Evolutionary conservation across 2,113 vertebrate species (phyloP).

Genomic region (Tonatia bakeri): DNA sequence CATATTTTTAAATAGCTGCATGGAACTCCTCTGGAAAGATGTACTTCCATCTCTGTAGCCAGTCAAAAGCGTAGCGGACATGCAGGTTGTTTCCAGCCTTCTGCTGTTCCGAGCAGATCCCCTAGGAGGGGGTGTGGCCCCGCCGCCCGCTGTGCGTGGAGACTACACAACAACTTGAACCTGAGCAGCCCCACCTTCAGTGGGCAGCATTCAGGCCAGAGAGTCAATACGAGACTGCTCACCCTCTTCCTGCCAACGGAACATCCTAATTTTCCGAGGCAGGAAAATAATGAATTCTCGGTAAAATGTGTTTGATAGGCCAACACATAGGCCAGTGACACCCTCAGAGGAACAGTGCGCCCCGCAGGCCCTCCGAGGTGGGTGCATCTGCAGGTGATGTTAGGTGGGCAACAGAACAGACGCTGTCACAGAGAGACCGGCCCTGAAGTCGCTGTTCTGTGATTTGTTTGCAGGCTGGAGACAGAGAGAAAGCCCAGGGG

Average conservation of each 20-base stretch:
- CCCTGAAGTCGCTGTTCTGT: neutral
- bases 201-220: neutral
- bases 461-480: neutral
- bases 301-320: neutral
- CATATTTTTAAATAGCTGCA: neutral
- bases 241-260: no score
- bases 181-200: neutral
- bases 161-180: rapidly evolving
- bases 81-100: neutral
- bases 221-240: neutral
- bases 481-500: neutral
- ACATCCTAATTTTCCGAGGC: no score
- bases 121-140: neutral
- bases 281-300: neutral
- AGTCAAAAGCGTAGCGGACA: neutral
- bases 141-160: rapidly evolving
- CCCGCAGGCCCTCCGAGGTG: neutral
- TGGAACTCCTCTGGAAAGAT: neutral
- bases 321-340: neutral
- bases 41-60: neutral
- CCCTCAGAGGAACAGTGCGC: rapidly evolving
- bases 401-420: neutral
- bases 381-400: neutral
- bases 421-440: neutral
- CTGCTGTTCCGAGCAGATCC: neutral